These are phyloP conservation scores for Tanypteryx hageni DNA, from an alignment of 2,888 invertebrate species.

Conservation along the genomic window DNA sequence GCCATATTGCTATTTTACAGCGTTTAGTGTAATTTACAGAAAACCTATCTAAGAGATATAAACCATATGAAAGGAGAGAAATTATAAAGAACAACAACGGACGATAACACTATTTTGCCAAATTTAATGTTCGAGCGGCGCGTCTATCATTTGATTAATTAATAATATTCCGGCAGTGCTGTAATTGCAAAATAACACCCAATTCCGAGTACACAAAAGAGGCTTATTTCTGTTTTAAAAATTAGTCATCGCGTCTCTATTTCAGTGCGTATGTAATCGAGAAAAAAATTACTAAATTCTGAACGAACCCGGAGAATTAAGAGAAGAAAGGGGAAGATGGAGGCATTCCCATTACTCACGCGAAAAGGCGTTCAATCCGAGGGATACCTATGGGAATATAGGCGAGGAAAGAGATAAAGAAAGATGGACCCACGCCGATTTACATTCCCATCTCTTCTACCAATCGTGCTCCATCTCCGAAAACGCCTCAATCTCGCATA, in stretches of 20 bases:
- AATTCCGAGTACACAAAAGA: background rate
- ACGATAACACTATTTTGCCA: too few relatives aligned
- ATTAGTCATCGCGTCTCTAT: background rate
- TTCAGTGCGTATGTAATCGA: background rate
- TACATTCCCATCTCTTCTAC: background rate
- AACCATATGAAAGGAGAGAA: too few relatives aligned
- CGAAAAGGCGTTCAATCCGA: background rate
- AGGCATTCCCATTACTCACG: background rate
- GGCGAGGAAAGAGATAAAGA: background rate
- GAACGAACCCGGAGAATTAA: background rate
- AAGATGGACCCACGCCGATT: background rate
- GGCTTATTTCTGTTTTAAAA: background rate
- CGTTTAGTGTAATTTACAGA: too few relatives aligned
- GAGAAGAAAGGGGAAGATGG: background rate
- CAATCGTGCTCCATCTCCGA: conserved; percentile 3
- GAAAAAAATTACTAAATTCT: background rate
- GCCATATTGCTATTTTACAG: too few relatives aligned
- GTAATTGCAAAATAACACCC: too few relatives aligned
- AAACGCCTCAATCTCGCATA: background rate
- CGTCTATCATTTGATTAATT: too few relatives aligned
- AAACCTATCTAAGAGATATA: too few relatives aligned
- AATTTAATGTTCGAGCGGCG: too few relatives aligned
- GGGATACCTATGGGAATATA: background rate
- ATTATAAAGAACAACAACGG: too few relatives aligned
- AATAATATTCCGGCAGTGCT: too few relatives aligned